Evolutionary conservation across 92 coral and sea anemone species (phyloP), one percentile per base, ranked within the genome.

Genomic region (Heteractis magnifica): DNA sequence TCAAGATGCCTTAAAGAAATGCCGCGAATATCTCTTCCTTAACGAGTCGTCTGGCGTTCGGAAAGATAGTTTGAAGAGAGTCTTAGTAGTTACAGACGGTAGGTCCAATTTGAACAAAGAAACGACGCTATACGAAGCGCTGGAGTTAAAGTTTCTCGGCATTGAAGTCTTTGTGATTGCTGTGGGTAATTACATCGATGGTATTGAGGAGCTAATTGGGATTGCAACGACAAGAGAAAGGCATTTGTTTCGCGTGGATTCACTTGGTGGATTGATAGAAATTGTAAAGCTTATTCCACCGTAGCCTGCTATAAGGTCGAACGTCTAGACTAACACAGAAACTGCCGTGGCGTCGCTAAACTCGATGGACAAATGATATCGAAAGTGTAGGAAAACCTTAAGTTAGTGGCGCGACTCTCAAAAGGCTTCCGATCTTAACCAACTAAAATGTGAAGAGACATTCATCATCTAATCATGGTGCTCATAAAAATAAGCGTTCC

Each of bases 161-260:
- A 86, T 88, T 9, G 94, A 94, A 56, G 77, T 94, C 49, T 94
- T 90, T 52, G 98, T 92, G n/a, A 85, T 94, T 59, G 98, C 94
- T 13, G 89, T 94, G 26, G 98, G 98, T 20, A 82, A 87, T 26
- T 90, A 90, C 75, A 76, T 92, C 64, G 51, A 77, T 44, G 98
- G 96, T 1, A 92, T 94, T 16, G 81, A 80, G 18, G 98, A 94
- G 80, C 51, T 94, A 20, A 90, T 88, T 21, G 90, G 91, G 13
- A 76, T 94, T 14, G 96, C 98, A 4, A 90, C 94, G 13, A 83
- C 91, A 12, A 87, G 91, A 0, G 81, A 90, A 49, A 81, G 83
- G 73, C 92, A 92, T 49, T n/a, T 94, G 71, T 94, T 68, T 79
- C 90, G 98, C 11, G 96, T 94, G 4, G 88, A 85, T 9, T 50